A percentile compares a stretch with the other conserved stretches of the same genome.
Conservation (phyloP, 2,797 vertebrate species). For the Gastrophryne carolinensis region DNA sequence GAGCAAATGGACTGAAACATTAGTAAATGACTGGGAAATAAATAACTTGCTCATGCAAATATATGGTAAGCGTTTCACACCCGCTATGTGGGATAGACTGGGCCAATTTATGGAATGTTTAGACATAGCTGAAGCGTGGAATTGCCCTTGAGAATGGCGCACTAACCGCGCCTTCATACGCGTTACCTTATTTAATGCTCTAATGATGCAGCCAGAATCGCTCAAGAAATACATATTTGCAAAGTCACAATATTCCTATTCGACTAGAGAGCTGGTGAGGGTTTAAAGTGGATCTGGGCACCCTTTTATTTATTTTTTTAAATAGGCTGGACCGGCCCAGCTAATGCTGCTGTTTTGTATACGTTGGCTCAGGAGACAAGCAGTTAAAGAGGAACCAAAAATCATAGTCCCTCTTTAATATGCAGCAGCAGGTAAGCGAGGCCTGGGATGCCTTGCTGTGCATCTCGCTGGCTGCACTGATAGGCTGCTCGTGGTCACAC, state of each 20-base stretch:
- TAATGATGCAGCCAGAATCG: conserved; percentile 5
- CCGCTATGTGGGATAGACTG: conserved; percentile 7
- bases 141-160: conserved; percentile 22
- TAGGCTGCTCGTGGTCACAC: no score
- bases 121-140: conserved; percentile 12
- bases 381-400: no score
- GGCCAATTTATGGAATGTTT: conserved; percentile 29
- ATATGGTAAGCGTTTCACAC: conserved; percentile 15
- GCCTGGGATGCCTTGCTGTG: no score
- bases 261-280: neutral
- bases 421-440: no score
- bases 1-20: conserved; percentile 31
- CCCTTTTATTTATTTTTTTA: no score
- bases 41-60: conserved; percentile 41
- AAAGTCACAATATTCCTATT: neutral
- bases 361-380: no score
- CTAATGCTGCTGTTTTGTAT: no score
- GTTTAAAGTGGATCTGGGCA: no score
- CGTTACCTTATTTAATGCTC: neutral
- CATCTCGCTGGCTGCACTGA: no score
- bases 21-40: conserved; percentile 37
- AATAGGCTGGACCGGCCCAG: no score
- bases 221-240: neutral
- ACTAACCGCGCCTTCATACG: neutral
- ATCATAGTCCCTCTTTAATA: no score